A percentile compares a stretch with the other conserved stretches of the same genome.
Conservation (phyloP, 2,888 invertebrate species). For the Noctua fimbriata region DNA sequence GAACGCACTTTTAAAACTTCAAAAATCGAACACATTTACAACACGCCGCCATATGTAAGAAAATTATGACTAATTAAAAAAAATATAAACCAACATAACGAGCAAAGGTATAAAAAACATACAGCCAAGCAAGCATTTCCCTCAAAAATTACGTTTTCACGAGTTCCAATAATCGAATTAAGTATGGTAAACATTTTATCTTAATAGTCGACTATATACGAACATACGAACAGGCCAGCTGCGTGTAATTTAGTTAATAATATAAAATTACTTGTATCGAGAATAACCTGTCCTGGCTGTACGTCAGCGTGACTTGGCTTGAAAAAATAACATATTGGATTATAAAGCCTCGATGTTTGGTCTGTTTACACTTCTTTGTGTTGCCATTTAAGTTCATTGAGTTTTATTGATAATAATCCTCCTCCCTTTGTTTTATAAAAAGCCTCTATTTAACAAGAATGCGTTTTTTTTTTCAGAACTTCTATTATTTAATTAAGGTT, state of each 20-base stretch:
- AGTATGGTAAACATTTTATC: conserved; percentile 85
- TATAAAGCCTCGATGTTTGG: conserved; percentile 48
- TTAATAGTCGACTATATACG: conserved; percentile 78
- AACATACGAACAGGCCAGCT: conserved; percentile 75
- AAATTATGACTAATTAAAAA: conserved; percentile 63
- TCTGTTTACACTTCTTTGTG: conserved; percentile 58
- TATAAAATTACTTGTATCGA: conserved; percentile 82
- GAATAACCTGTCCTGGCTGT: conserved; percentile 75
- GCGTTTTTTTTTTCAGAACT: neutral
- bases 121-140: conserved; percentile 55
- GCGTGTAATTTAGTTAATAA: conserved; percentile 86
- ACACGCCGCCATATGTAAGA: conserved; percentile 36
- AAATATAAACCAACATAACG: conserved; percentile 55
- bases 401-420: neutral
- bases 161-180: conserved; percentile 86
- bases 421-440: neutral
- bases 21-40: conserved; percentile 57
- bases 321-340: conserved; percentile 58
- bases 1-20: conserved; percentile 56
- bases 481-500: neutral
- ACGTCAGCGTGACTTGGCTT: conserved; percentile 65
- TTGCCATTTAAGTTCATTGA: conserved; percentile 29
- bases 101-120: conserved; percentile 47
- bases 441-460: neutral
- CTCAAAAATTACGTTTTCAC: conserved; percentile 66